phyloP scores from a whole-genome alignment of 2,888 invertebrate genomes.

The Patella caerulea region DNA sequence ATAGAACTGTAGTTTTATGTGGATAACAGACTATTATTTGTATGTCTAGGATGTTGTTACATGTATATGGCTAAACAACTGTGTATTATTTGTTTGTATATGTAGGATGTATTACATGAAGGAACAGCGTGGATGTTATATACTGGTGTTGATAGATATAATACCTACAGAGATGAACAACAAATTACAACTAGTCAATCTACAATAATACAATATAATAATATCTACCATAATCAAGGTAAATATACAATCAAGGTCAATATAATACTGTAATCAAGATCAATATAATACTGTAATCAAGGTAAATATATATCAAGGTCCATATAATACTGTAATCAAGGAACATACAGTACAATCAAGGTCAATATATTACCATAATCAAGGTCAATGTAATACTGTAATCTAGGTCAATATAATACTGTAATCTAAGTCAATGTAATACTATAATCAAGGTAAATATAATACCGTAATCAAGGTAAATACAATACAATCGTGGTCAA shows the following conservation, averaged over 20 bases:
- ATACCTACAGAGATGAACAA: slow-evolving; percentile 20
- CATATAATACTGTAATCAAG: too few species aligned
- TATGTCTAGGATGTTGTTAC: slow-evolving; percentile 28
- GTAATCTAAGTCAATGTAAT: too few species aligned
- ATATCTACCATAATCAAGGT: slow-evolving; percentile 64
- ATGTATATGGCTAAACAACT: not conserved
- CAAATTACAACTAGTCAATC: slow-evolving; percentile 32
- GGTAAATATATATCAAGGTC: too few species aligned
- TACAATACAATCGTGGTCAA: too few species aligned
- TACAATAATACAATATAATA: slow-evolving; percentile 61
- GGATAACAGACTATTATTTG: too few species aligned
- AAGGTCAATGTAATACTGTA: slow-evolving; percentile 43
- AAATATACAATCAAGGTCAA: not conserved
- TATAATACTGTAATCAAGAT: too few species aligned
- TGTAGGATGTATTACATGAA: not conserved
- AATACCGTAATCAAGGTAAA: too few species aligned
- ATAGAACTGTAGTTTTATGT: too few species aligned
- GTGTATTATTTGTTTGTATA: not conserved
- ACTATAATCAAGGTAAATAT: too few species aligned
- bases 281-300: too few species aligned
- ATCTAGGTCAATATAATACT: slow-evolving; percentile 42
- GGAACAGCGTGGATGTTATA: slow-evolving; percentile 9
- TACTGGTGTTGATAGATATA: not conserved
- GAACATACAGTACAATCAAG: too few species aligned
- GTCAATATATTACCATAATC: too few species aligned